phyloP scores from a whole-genome alignment of 2,113 vertebrate species.

The Larimichthys crocea region DNA sequence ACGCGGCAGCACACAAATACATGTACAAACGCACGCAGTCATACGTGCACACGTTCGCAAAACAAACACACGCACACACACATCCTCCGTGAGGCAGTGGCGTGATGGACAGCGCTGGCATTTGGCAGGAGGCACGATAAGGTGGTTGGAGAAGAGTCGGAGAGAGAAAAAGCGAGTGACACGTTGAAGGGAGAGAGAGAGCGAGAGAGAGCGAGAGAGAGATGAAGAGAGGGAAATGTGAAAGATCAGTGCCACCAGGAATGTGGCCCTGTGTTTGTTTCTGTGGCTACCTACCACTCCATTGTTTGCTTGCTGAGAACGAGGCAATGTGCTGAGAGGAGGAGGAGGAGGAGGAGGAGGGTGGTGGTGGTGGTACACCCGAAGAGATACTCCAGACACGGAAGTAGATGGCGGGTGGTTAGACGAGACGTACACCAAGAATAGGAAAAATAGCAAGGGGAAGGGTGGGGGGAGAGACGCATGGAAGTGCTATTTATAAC shows the following conservation, averaged over 20 bases:
- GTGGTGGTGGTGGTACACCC: constrained; percentile 38
- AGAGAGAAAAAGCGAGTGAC: constrained; percentile 59
- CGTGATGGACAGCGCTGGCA: constrained; percentile 82
- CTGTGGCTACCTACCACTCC: constrained; percentile 62
- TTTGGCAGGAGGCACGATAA: constrained; percentile 78
- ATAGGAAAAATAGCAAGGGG: too few relatives aligned
- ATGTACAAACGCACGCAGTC: constrained; percentile 22
- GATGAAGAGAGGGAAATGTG: constrained; percentile 45
- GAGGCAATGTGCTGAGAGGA: constrained; percentile 28
- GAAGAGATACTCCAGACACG: too few relatives aligned
- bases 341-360: constrained; percentile 10
- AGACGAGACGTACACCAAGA: too few relatives aligned
- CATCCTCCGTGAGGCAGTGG: constrained; percentile 45
- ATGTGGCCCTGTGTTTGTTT: constrained; percentile 60
- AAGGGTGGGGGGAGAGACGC: constrained; percentile 61
- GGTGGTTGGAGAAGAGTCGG: constrained; percentile 62
- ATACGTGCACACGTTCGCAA: neutral
- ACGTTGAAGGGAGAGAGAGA: constrained; percentile 29
- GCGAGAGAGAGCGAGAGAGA: constrained; percentile 21
- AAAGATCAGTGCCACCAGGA: constrained; percentile 68
- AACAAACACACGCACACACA: constrained; percentile 5
- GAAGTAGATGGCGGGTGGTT: too few relatives aligned
- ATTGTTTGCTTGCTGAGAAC: constrained; percentile 63
- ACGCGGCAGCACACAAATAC: neutral
- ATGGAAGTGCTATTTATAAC: constrained; percentile 83